phyloP scores from a whole-genome alignment of 2,888 invertebrate species.

The Lacanobia wlatinum region DNA sequence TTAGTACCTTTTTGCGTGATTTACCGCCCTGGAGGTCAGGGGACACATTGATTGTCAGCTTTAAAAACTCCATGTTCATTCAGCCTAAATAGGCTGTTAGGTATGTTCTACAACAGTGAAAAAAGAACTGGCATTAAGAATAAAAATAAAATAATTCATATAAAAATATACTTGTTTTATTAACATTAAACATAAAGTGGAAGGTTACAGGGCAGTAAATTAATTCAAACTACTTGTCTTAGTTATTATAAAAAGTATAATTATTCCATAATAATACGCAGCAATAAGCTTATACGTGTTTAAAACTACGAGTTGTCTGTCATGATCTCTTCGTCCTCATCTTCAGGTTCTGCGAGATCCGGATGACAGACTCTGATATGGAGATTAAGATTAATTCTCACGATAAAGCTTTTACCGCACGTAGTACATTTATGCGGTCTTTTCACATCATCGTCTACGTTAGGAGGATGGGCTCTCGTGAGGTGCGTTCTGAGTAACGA shows the following conservation, averaged over 20 bases:
- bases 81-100: too few relatives aligned
- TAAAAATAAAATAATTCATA: slow-evolving; percentile 44
- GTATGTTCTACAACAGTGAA: too few relatives aligned
- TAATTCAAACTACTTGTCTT: slow-evolving; percentile 59
- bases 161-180: slow-evolving; percentile 59
- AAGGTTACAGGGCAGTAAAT: slow-evolving; percentile 58
- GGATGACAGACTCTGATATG: slow-evolving; percentile 88
- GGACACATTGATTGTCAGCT: too few relatives aligned
- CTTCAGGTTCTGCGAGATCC: slow-evolving; percentile 86
- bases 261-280: slow-evolving; percentile 73
- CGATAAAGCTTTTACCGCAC: slow-evolving; percentile 87
- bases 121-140: not conserved
- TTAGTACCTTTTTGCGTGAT: too few relatives aligned
- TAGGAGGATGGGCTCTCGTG: slow-evolving; percentile 81
- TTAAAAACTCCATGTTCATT: too few relatives aligned
- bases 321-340: slow-evolving; percentile 88
- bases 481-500: slow-evolving; percentile 84
- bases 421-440: slow-evolving; percentile 87
- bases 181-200: slow-evolving; percentile 53
- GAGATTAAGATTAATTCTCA: slow-evolving; percentile 86
- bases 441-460: slow-evolving; percentile 85
- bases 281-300: slow-evolving; percentile 72
- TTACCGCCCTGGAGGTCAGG: too few relatives aligned
- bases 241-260: slow-evolving; percentile 85
- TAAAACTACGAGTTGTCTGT: slow-evolving; percentile 85